A percentile compares a stretch with the other conserved stretches of the same genome.
These are phyloP conservation scores for Volucella zonaria DNA, from an alignment of 2,888 invertebrate genomes.

Conservation along the genomic window DNA sequence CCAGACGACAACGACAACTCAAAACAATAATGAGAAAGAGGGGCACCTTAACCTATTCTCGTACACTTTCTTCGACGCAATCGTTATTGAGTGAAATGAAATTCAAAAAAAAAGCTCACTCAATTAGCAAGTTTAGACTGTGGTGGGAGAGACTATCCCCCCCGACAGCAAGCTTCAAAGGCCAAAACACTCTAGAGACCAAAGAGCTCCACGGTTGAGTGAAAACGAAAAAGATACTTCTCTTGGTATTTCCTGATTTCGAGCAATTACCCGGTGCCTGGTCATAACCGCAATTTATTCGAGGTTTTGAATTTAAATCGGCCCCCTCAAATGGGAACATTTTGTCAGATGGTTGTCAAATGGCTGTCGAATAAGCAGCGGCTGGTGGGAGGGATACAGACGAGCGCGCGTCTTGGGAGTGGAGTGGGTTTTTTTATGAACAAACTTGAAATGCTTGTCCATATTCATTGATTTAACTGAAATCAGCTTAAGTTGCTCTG, in stretches of 20 bases:
- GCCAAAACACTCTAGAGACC: neutral
- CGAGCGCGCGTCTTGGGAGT: neutral
- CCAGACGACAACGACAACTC: too few species aligned
- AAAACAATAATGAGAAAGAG: too few species aligned
- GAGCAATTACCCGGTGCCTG: slow-evolving; percentile 51
- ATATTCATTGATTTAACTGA: slow-evolving; percentile 28
- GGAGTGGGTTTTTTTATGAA: slow-evolving; percentile 2
- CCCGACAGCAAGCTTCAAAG: too few species aligned
- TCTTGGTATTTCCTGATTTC: slow-evolving; percentile 69
- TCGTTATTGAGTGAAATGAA: neutral
- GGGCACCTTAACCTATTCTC: too few species aligned
- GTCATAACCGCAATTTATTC: slow-evolving; percentile 51
- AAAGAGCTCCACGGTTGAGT: neutral
- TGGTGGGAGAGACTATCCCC: too few species aligned
- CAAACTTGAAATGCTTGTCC: slow-evolving; percentile 26
- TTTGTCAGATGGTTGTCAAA: neutral
- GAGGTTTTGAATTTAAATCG: slow-evolving; percentile 50
- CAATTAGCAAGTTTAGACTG: neutral
- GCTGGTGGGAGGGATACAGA: neutral
- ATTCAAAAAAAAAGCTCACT: slow-evolving; percentile 48
- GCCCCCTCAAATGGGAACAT: slow-evolving; percentile 31
- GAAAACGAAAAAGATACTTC: slow-evolving; percentile 5
- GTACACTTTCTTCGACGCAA: neutral
- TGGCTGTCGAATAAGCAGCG: neutral
- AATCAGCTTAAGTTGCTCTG: slow-evolving; percentile 17